These are phyloP conservation scores for Rhyacophila brunnea DNA, from an alignment of 1,140 invertebrate genomes.

Conservation along the genomic window DNA sequence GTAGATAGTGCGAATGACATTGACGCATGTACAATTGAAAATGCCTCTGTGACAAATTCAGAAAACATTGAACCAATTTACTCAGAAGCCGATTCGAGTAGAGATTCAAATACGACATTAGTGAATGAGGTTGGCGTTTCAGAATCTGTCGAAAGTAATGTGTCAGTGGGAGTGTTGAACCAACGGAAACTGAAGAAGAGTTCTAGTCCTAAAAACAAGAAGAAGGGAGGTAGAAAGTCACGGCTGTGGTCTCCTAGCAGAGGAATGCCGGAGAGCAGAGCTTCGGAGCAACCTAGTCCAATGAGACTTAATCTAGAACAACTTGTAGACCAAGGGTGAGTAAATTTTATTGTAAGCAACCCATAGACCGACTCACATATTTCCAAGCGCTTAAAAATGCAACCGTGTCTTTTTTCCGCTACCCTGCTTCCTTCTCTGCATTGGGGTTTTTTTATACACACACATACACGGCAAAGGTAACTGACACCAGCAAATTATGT, in stretches of 20 bases:
- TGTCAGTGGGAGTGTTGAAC: slow-evolving; percentile 8
- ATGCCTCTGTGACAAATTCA: neutral
- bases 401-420: no score
- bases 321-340: slow-evolving; percentile 50
- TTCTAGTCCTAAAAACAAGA: slow-evolving; percentile 22
- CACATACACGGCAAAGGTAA: no score
- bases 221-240: slow-evolving; percentile 36
- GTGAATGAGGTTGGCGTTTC: no score
- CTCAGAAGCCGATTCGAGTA: neutral
- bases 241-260: slow-evolving; percentile 48
- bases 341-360: no score
- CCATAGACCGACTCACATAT: no score
- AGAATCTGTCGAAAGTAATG: no score
- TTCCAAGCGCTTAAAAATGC: no score
- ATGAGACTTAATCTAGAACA: slow-evolving; percentile 51
- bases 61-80: neutral
- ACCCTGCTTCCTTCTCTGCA: no score
- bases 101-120: neutral
- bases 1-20: neutral
- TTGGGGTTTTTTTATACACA: no score
- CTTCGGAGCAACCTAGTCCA: slow-evolving; percentile 40
- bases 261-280: slow-evolving; percentile 45
- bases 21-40: neutral
- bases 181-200: slow-evolving; percentile 17
- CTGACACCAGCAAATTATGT: no score